phyloP scores from a whole-genome alignment of 2,113 vertebrate species.

The Atherinomorus stipes region DNA sequence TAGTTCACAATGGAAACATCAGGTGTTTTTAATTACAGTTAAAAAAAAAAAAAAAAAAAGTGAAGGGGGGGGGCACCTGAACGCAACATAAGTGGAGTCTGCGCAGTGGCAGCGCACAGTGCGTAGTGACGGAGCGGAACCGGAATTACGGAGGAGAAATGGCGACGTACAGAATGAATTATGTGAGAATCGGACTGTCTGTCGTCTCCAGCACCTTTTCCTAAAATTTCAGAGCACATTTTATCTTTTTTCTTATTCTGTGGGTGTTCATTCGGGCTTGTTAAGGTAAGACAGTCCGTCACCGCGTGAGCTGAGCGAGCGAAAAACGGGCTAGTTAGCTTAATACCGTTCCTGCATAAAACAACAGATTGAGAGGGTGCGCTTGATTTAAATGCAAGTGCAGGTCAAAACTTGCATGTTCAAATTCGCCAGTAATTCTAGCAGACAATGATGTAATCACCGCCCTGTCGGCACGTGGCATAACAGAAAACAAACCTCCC shows the following conservation, averaged over 20 bases:
- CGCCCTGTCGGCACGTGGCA: neutral
- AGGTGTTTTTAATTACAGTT: too few relatives aligned
- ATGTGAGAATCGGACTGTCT: conserved; percentile 51
- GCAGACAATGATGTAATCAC: fast-evolving
- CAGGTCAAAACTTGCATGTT: fast-evolving
- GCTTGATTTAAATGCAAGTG: neutral
- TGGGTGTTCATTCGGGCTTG: neutral
- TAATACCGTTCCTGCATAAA: neutral
- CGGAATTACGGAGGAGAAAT: conserved; percentile 55
- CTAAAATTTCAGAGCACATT: neutral
- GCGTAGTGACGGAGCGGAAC: conserved; percentile 58
- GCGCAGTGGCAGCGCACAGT: conserved; percentile 32
- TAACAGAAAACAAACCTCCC: fast-evolving
- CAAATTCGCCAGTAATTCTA: fast-evolving
- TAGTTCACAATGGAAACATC: too few relatives aligned
- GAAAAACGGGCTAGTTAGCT: neutral
- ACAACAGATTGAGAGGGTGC: neutral
- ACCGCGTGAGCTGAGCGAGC: too few relatives aligned
- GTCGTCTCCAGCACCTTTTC: neutral
- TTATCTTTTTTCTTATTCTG: neutral
- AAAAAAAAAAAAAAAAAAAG: too few relatives aligned
- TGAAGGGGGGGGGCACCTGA: neutral
- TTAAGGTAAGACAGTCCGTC: conserved; percentile 59
- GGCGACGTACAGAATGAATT: conserved; percentile 52
- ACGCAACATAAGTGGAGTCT: conserved; percentile 3